Percentiles rank a stretch among this genome's conserved stretches.
Evolutionary conservation across 1,140 invertebrate genomes (phyloP).

Genomic region (Colletes latitarsis): DNA sequence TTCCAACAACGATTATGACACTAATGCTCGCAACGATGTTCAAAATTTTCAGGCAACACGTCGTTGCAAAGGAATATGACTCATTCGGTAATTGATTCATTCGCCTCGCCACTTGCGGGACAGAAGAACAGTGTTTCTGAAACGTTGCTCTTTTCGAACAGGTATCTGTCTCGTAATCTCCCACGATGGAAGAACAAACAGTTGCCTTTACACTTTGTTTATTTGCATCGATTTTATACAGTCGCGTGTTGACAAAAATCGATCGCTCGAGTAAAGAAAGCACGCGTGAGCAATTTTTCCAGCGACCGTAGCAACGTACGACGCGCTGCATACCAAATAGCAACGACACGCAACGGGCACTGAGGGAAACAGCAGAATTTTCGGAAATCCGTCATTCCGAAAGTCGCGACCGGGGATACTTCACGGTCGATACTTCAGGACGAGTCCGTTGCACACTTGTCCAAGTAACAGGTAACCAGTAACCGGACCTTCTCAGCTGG

Average conservation of each 20-base stretch:
- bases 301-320: too few relatives aligned
- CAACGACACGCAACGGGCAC: background rate
- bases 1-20: too few relatives aligned
- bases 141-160: background rate
- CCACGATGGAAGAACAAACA: background rate
- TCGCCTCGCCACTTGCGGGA: background rate
- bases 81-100: conserved; percentile 24
- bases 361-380: background rate
- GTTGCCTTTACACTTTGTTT: background rate
- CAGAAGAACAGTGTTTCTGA: background rate
- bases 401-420: conserved; percentile 1
- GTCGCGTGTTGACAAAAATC: too few relatives aligned
- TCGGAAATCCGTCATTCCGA: background rate
- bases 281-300: too few relatives aligned
- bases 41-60: background rate
- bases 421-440: conserved; percentile 42
- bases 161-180: background rate
- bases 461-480: conserved; percentile 52
- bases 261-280: too few relatives aligned
- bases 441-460: conserved; percentile 35
- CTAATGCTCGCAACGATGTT: too few relatives aligned
- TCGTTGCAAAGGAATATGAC: background rate
- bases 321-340: too few relatives aligned
- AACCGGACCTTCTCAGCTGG: conserved; percentile 53
- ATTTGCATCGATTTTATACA: background rate